Base-by-base conservation (phyloP, 2,888 invertebrate species). In the Cataglyphis cursor region DNA sequence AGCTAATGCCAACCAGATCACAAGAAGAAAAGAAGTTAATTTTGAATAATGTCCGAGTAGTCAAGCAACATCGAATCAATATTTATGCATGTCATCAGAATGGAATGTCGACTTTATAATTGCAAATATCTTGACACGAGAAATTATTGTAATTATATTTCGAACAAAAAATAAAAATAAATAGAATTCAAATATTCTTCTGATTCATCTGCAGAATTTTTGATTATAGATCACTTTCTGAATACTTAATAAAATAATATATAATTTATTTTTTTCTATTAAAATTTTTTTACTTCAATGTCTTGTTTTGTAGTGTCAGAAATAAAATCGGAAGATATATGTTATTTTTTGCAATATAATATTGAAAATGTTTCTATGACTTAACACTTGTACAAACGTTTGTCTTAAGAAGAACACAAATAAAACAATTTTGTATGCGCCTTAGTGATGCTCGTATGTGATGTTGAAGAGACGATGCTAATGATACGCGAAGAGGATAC, bases 401-500 rank as follows among this genome's bases (percentile, higher is more conserved):
- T 18, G 15, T 28, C 28, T 61, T 61, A 15, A 61, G 18, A 61
- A n/a, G 28, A 31, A 24, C 24, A 41, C 65, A 41, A 41, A 65
- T 28, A 41, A 21, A 21, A 65, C n/a, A n/a, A 51, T 51, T 51
- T 51, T 2, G 8, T 51, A 51, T 8, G 8, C n/a, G 51, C 8
- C 51, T 51, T 51, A n/a, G 51, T n/a, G 51, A 51, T 8, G n/a
- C n/a, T 51, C 8, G n/a, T n/a, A n/a, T 51, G n/a, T n/a, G n/a
- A 51, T 51, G 51, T 51, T 51, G 51, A 51, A 51, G 51, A 51
- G n/a, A 51, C 6, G 73, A 80, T 73, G 78, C 78, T 80, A 80
- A 80, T 75, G 51, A 65, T 38, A 62, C 41, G 73, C 61, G 66
- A 76, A 83, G 54, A 35, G 83, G 83, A 81, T 87, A 90, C 82